Evolutionary conservation across 92 coral and sea anemone species (phyloP).

Genomic region (Micromussa lordhowensis): DNA sequence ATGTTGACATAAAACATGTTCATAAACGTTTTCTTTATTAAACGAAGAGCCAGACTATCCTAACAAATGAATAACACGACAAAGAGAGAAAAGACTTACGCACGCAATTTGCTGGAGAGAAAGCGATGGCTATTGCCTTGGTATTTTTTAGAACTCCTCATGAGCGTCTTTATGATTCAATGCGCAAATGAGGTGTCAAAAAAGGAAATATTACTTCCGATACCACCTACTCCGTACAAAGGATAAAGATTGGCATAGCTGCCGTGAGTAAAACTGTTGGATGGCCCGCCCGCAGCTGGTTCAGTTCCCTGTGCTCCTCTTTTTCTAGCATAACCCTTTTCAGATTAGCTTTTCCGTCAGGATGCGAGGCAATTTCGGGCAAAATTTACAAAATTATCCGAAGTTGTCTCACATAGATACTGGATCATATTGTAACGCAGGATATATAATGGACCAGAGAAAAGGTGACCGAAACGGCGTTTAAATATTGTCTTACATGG

Average conservation of each 20-base stretch:
- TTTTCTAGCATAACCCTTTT: no score
- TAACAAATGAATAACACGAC: not conserved
- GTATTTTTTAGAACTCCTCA: not conserved
- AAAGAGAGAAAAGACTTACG: not conserved
- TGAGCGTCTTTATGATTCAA: not conserved
- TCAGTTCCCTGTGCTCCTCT: no score
- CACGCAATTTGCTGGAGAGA: not conserved
- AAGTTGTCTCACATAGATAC: no score
- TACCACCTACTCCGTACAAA: not conserved
- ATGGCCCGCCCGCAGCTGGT: not conserved
- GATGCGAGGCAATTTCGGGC: no score
- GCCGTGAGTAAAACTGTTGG: not conserved
- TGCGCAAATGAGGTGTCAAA: conserved; percentile 20
- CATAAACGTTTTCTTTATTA: not conserved
- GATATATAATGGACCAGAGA: no score
- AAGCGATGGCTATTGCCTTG: not conserved
- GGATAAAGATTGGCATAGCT: no score
- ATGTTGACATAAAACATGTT: conserved; percentile 10
- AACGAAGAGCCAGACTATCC: not conserved
- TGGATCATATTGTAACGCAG: no score
- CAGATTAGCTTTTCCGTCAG: no score
- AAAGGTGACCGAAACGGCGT: no score
- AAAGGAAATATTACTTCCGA: conserved; percentile 1
- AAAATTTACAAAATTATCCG: no score
- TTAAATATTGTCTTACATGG: no score